phyloP scores from a whole-genome alignment of 2,797 vertebrate species.

The Psittacula derbiana region DNA sequence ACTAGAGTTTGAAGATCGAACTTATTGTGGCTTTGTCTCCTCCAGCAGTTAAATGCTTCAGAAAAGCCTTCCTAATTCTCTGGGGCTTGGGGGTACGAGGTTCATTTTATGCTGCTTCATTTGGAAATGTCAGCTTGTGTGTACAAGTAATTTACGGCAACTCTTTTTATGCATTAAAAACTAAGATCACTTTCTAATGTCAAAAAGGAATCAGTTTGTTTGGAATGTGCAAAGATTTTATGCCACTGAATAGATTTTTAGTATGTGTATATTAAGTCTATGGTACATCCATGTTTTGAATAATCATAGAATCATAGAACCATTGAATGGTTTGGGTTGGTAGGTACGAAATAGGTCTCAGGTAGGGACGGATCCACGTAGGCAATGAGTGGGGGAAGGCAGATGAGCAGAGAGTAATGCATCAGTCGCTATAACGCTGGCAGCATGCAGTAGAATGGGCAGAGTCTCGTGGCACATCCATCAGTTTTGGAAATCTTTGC shows the following conservation, averaged over 20 bases:
- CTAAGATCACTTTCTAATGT: neutral
- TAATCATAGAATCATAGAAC: neutral
- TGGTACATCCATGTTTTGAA: neutral
- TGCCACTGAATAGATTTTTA: neutral
- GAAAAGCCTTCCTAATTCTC: neutral
- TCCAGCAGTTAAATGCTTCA: neutral
- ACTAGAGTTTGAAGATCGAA: neutral
- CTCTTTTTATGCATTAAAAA: neutral
- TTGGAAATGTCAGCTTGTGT: neutral
- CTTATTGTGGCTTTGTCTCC: neutral
- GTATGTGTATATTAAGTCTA: neutral
- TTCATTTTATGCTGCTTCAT: neutral
- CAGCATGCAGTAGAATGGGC: neutral
- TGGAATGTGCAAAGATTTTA: constrained; percentile 44
- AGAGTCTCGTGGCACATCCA: neutral
- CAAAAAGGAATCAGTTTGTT: constrained; percentile 46
- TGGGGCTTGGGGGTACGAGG: neutral
- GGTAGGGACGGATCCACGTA: neutral
- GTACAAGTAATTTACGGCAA: neutral
- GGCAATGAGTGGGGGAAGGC: neutral
- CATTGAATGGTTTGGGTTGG: neutral
- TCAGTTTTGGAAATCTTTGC: neutral
- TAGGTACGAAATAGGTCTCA: rapidly evolving
- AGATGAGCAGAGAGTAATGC: neutral
- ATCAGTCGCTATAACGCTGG: neutral